Evolutionary conservation across 2,797 vertebrate species (phyloP).

Genomic region (Eulemur mongoz): DNA sequence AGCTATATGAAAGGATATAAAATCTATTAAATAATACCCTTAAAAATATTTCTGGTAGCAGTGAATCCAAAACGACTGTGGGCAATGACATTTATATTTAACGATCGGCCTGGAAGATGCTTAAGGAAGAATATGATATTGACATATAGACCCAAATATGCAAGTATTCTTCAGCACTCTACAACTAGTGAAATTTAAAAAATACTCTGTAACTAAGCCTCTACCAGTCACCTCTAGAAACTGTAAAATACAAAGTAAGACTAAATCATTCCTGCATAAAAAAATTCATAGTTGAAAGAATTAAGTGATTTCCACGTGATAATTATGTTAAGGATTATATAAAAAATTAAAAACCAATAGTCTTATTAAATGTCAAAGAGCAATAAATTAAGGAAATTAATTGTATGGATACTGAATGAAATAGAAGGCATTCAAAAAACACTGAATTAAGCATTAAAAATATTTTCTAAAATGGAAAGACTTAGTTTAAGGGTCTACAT

Average conservation of each 20-base stretch:
- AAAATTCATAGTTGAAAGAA: neutral
- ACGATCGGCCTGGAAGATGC: neutral
- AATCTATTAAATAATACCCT: neutral
- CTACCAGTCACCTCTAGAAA: neutral
- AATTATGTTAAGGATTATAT: neutral
- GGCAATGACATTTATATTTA: too few species aligned
- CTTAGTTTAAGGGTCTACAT: neutral
- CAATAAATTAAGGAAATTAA: neutral
- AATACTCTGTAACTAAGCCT: neutral
- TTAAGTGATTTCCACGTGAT: neutral
- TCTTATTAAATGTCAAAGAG: neutral
- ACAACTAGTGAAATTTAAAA: neutral
- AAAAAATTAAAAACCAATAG: neutral
- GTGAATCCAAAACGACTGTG: too few species aligned
- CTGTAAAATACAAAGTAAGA: neutral
- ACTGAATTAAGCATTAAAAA: neutral
- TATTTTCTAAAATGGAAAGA: neutral
- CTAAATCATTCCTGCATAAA: neutral
- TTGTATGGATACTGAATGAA: neutral
- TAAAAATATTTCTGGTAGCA: neutral
- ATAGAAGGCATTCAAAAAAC: neutral
- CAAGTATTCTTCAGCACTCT: neutral
- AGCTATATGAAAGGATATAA: neutral
- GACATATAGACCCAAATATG: too few species aligned
- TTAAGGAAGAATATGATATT: neutral